Conservation (phyloP, 2,113 vertebrate genomes). For the Lynx canadensis region DNA sequence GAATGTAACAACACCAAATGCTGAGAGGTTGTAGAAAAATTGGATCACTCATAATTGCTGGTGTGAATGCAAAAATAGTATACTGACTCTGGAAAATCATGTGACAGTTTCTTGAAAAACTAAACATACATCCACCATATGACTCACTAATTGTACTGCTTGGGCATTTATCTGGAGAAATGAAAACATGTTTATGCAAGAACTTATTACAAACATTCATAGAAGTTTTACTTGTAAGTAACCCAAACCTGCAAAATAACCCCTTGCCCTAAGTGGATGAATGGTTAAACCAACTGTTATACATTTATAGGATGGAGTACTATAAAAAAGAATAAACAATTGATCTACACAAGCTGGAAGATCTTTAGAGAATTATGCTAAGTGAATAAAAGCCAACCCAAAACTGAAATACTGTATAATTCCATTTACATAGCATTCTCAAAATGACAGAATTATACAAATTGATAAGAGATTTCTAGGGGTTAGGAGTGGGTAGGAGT, state of each 20-base stretch:
- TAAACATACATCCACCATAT: neutral
- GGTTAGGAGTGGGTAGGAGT: neutral
- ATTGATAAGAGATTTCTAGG: neutral
- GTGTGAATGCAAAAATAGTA: neutral
- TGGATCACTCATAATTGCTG: neutral
- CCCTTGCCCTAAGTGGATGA: neutral
- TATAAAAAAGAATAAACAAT: neutral
- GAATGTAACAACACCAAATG: neutral
- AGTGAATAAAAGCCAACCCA: neutral
- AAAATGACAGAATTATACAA: neutral
- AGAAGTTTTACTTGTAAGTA: neutral
- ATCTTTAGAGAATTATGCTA: neutral
- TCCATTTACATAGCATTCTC: neutral
- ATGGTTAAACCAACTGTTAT: neutral
- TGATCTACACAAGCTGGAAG: neutral
- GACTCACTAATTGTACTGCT: neutral
- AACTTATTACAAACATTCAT: neutral
- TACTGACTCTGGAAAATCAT: neutral
- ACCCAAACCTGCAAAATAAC: neutral
- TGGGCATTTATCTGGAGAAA: neutral
- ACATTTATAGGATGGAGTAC: neutral
- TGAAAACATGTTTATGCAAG: slow-evolving; percentile 12
- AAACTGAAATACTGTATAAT: neutral
- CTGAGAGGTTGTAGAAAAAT: neutral
- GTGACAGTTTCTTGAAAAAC: neutral